Base-by-base conservation (phyloP, 2,797 vertebrate species). In the Carcharodon carcharias region DNA sequence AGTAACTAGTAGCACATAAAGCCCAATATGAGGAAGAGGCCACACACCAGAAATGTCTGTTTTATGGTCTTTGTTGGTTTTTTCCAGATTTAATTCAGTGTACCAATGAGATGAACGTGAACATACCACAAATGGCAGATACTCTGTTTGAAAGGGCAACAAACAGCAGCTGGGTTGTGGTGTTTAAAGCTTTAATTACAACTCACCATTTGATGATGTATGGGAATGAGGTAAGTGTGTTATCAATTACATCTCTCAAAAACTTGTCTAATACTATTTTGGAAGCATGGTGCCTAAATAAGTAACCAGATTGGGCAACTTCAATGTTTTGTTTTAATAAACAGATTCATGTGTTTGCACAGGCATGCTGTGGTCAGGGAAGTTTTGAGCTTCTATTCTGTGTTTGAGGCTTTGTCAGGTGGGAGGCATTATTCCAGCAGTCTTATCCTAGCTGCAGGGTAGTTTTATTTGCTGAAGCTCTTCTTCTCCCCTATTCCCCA, bases 161-260 rank as follows among this genome's bases (percentile, higher is more conserved):
- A 96, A 99, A 98, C 98, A 98, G 98, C 97, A 99, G 98, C 98
- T 99, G 99, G 99, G 98, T 99, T 97, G 99, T 99, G 97, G 99
- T 99, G 96, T 99, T 99, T 98, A 99, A 99, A 98, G 98, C 99
- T 97, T 98, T 99, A 97, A 98, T 99, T 97, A 98, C 99, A 97
- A 98, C 98, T 40, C 99, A 99, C 98, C 98, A 99, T 97, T 98
- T 99, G 97, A 99, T 99, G 99, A 99, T 99, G 98, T 98, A 99
- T 82, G 99, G 99, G 97, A 99, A 99, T 16, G 99, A 99, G 99
- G 99, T 99, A 98, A 98, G 98, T 58, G 45, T 56, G 69, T 73
- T n/a, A 95, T 56, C 31, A 54, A 58, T 73, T 95, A 6, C 58
- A 92, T n/a, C 31, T 92, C 58, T 0, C 26, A 89, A 14, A 61